Evolutionary conservation across 2,888 invertebrate genomes (phyloP).

Genomic region (Laspeyria flexula): DNA sequence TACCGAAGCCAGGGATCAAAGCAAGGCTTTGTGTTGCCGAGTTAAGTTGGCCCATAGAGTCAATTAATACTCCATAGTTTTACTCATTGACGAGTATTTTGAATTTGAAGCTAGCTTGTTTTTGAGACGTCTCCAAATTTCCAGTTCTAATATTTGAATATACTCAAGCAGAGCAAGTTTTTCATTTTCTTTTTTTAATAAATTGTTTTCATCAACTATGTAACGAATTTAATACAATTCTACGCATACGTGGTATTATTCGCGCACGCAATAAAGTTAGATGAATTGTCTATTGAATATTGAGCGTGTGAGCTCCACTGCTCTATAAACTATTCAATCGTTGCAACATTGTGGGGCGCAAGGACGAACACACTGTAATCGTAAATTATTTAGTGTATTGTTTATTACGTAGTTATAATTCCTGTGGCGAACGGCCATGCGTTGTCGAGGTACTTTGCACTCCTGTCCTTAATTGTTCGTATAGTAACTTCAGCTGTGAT

Average conservation of each 20-base stretch:
- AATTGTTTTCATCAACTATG: conserved; percentile 32
- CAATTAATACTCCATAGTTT: too few species aligned
- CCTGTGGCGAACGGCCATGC: conserved; percentile 39
- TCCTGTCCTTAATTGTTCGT: conserved; percentile 42
- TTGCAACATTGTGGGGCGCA: conserved; percentile 60
- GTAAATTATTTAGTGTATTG: conserved; percentile 68
- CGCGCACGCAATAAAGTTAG: conserved; percentile 60
- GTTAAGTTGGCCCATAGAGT: too few species aligned
- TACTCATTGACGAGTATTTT: too few species aligned
- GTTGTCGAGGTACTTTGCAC: conserved; percentile 42
- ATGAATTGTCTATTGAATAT: conserved; percentile 69
- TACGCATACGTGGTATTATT: conserved; percentile 43
- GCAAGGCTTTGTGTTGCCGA: too few species aligned
- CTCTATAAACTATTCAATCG: conserved; percentile 67
- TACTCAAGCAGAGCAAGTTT: too few species aligned
- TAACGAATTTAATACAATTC: conserved; percentile 31
- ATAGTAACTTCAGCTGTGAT: too few species aligned
- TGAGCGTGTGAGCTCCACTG: conserved; percentile 52
- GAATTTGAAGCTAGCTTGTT: too few species aligned
- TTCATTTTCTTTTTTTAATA: too few species aligned
- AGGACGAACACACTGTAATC: conserved; percentile 57
- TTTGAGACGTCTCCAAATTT: too few species aligned
- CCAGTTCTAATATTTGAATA: too few species aligned
- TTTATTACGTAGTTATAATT: conserved; percentile 64
- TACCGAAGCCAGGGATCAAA: too few species aligned